A percentile compares a stretch with the other conserved stretches of the same genome.
phyloP scores from a whole-genome alignment of 1,140 invertebrate species.

The Bombus ignitus region DNA sequence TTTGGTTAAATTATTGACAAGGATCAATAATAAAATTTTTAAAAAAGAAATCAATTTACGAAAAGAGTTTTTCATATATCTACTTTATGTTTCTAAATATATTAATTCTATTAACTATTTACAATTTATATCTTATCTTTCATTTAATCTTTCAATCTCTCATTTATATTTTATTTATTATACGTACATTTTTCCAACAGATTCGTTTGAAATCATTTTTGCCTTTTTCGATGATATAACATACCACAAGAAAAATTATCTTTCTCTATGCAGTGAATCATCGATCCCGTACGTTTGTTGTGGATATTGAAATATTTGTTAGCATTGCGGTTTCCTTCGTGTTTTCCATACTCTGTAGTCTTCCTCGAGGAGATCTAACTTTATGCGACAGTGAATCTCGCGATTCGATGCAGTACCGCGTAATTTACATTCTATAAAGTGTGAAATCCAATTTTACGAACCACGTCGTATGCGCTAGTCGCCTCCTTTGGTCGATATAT shows the following conservation, averaged over 20 bases:
- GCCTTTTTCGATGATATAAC: not conserved
- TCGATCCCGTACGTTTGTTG: not conserved
- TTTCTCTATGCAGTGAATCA: not conserved
- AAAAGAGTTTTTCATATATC: no score
- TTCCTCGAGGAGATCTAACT: not conserved
- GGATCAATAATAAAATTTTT: no score
- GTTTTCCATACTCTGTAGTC: not conserved
- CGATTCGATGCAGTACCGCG: not conserved
- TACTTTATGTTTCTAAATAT: no score
- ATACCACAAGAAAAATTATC: not conserved
- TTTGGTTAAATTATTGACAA: no score
- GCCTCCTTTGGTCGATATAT: not conserved
- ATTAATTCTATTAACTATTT: no score
- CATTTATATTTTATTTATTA: no score
- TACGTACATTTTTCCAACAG: no score
- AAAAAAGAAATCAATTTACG: no score
- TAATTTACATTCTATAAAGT: slow-evolving; percentile 51
- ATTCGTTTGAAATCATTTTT: not conserved
- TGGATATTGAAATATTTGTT: not conserved
- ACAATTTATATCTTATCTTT: no score
- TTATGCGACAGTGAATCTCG: not conserved
- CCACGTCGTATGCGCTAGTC: not conserved
- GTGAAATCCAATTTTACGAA: slow-evolving; percentile 31
- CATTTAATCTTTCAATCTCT: no score
- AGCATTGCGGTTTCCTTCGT: not conserved